A percentile compares a stretch with the other conserved stretches of the same genome.
Evolutionary conservation across 2,888 invertebrate genomes (phyloP).

Genomic region (Belgica antarctica): DNA sequence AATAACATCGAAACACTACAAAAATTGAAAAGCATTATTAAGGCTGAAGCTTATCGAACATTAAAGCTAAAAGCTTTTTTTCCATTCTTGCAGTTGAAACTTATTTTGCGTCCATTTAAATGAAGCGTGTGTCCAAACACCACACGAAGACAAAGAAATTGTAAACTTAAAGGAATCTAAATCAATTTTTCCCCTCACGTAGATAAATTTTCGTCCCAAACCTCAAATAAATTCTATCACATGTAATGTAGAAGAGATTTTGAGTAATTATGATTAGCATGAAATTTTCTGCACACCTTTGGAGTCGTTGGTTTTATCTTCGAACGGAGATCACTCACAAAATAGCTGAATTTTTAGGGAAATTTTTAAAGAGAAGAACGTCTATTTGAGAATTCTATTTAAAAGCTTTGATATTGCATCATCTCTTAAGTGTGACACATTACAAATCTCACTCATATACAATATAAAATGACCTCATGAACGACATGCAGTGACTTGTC

Average conservation of each 20-base stretch:
- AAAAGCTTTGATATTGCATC: background rate
- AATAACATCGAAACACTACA: no score
- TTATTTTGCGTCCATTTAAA: background rate
- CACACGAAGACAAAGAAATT: no score
- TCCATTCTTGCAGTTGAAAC: no score
- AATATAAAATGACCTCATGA: conserved; percentile 40
- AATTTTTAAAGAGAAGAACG: background rate
- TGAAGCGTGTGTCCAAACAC: no score
- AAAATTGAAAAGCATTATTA: no score
- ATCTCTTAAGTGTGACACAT: background rate
- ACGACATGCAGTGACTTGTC: conserved; percentile 35
- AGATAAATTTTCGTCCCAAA: conserved; percentile 32
- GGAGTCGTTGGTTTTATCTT: no score
- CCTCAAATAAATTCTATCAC: background rate
- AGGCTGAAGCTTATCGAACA: no score
- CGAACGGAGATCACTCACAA: no score
- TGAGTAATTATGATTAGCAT: background rate
- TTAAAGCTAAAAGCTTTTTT: no score
- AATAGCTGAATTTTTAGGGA: conserved; percentile 17
- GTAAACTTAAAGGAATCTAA: background rate
- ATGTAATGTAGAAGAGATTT: background rate
- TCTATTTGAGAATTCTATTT: background rate
- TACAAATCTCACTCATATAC: conserved; percentile 11
- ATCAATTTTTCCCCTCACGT: conserved; percentile 11
- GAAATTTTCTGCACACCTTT: background rate